Evolutionary conservation across 2,113 vertebrate species (phyloP), one percentile per base, ranked within the genome.

Genomic region (Hiodon alosoides): DNA sequence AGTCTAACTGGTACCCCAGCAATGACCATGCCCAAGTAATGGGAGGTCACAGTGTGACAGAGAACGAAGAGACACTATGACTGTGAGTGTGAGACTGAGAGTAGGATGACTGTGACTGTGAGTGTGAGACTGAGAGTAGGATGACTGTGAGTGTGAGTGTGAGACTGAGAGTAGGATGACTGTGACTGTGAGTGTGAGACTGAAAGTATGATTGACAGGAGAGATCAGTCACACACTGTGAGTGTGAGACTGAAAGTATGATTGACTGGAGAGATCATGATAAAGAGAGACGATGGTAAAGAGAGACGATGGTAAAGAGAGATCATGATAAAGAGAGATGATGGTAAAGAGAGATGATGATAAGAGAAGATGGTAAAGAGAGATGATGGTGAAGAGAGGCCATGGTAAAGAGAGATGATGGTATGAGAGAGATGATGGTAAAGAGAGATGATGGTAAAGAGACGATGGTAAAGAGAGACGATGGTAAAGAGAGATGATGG

Each of bases 1-100:
- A 73, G 66, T 73, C 74, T 62, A 62, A 72, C 70, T 55, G 71
- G 52, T 64, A 69, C 70, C 16, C 70, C 72, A 46, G 61, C 64
- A 48, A 73, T 67, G 65, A 71, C 74, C 73, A 64, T 48, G 16
- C 67, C 59, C n/a, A 51, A n/a, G 65, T 67, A 53, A 58, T 13
- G 67, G 67, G 51, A 57, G 52, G 59, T 10, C 8, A n/a, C 52
- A 70, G 47, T 7, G 14, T 71, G 69, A 47, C 53, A 51, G 47
- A 74, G 68, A 50, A 47, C 1, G 47, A 52, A 67, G 9, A 7
- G 51, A 17, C n/a, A 67, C n/a, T 31, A 47, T 16, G 11, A 67
- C 55, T 59, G 58, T 11, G 58, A 59, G 9, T 17, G 16, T 17
- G 3, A 59, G 58, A 9, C 9, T 3, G 14, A 14, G 3, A 14